These are phyloP conservation scores for Aphis craccivora DNA, from an alignment of 1,140 invertebrate genomes.

Conservation along the genomic window DNA sequence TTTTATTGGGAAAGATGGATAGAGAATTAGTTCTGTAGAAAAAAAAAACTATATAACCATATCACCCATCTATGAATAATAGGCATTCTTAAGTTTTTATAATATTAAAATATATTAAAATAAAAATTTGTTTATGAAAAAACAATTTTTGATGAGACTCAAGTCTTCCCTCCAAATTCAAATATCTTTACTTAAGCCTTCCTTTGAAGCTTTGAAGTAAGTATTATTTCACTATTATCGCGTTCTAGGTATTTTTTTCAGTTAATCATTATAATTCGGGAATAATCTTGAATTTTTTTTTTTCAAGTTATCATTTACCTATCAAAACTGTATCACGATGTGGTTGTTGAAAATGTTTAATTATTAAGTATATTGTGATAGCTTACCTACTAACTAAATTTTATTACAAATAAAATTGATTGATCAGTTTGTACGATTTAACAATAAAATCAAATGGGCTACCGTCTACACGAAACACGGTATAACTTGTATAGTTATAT, in stretches of 20 bases:
- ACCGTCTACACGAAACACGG: too few species aligned
- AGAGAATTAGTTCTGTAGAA: neutral
- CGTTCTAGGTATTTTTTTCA: neutral
- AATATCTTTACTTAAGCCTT: neutral
- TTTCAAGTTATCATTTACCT: neutral
- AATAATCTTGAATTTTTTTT: neutral
- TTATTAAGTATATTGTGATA: neutral
- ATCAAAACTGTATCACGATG: neutral
- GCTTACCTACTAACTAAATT: too few species aligned
- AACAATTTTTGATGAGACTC: too few species aligned
- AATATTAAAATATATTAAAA: too few species aligned
- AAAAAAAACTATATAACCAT: neutral
- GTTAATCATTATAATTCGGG: neutral
- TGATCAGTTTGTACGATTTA: too few species aligned
- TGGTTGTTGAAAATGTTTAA: neutral
- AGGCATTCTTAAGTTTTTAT: too few species aligned
- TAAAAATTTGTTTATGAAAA: too few species aligned
- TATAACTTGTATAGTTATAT: too few species aligned
- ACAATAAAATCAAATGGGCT: too few species aligned
- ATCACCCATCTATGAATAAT: neutral
- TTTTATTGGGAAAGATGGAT: neutral
- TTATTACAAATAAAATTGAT: too few species aligned
- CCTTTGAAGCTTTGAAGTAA: neutral
- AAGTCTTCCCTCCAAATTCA: too few species aligned
- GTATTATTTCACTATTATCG: neutral